Evolutionary conservation across 37 sponge, comb jelly and placozoan genomes (phyloP).

Genomic region (Axinella damicornis): DNA sequence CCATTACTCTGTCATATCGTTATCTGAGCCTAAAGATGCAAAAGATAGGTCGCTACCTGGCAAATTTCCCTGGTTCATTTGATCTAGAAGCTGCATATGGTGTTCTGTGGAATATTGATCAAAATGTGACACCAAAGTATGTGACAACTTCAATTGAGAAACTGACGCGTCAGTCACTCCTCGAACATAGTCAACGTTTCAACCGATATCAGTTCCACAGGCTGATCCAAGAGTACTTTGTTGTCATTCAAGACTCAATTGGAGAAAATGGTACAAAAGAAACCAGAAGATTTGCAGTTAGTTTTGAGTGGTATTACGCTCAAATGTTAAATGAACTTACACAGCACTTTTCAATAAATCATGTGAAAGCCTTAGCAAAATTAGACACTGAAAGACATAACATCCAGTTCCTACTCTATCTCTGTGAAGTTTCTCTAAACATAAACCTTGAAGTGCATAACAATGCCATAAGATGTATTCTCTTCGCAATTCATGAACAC

Average conservation of each 20-base stretch:
- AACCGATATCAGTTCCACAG: slow-evolving; percentile 40
- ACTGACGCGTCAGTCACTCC: neutral
- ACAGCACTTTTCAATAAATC: neutral
- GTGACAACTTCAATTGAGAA: neutral
- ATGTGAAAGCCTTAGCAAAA: neutral
- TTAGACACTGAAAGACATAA: slow-evolving; percentile 39
- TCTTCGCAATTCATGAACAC: neutral
- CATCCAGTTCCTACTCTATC: neutral
- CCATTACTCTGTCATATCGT: slow-evolving; percentile 21
- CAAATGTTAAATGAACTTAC: too few species aligned
- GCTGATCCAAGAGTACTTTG: slow-evolving; percentile 19
- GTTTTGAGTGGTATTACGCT: neutral
- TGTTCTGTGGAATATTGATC: neutral
- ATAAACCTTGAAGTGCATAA: too few species aligned
- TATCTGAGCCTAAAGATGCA: neutral
- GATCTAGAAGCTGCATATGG: neutral
- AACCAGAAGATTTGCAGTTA: neutral
- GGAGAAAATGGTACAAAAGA: neutral
- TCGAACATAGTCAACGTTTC: neutral
- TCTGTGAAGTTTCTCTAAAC: too few species aligned
- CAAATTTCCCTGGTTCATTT: slow-evolving; percentile 49
- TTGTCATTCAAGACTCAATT: neutral
- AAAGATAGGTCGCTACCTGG: neutral
- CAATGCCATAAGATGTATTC: too few species aligned
- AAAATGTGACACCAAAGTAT: neutral